Evolutionary conservation across 2,888 invertebrate genomes (phyloP), one percentile per base, ranked within the genome.

Genomic region (Monochamus alternatus): DNA sequence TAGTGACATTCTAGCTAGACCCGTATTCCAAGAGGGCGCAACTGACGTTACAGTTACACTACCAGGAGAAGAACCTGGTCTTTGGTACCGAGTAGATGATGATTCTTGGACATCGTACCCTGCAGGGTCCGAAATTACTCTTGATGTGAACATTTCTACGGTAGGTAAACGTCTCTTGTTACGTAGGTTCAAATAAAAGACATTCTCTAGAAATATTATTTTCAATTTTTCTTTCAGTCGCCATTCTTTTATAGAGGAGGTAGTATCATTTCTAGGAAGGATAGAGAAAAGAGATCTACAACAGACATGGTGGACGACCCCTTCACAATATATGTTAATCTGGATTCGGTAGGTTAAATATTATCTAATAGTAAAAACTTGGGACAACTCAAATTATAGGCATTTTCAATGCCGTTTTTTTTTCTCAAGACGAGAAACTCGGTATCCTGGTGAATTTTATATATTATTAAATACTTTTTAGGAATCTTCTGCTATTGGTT

Each of bases 401-500:
- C n/a, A n/a, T n/a, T n/a, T n/a, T n/a, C n/a, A n/a, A n/a, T n/a
- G n/a, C n/a, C n/a, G n/a, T n/a, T n/a, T n/a, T n/a, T n/a, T n/a
- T n/a, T n/a, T n/a, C n/a, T n/a, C n/a, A n/a, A n/a, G n/a, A n/a
- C n/a, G n/a, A n/a, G n/a, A n/a, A n/a, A n/a, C n/a, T n/a, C n/a
- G n/a, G n/a, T n/a, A 38, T 38, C 38, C 38, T 38, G 38, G 38
- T 38, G 3, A 4, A 38, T 38, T 38, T 38, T 38, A 38, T 4
- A 38, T n/a, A 38, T 38, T 3, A 63, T 10, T 30, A 74, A 65
- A 63, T 43, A n/a, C n/a, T 68, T 83, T 81, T 77, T 73, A 89
- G 67, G 90, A 93, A 73, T 91, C 87, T 81, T 88, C 87, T 44
- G 97, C 98, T 0, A 89, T 90, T 38, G 97, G 97, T 66, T 92